Evolutionary conservation across 2,888 invertebrate genomes (phyloP).

Genomic region (Meta bourneti): DNA sequence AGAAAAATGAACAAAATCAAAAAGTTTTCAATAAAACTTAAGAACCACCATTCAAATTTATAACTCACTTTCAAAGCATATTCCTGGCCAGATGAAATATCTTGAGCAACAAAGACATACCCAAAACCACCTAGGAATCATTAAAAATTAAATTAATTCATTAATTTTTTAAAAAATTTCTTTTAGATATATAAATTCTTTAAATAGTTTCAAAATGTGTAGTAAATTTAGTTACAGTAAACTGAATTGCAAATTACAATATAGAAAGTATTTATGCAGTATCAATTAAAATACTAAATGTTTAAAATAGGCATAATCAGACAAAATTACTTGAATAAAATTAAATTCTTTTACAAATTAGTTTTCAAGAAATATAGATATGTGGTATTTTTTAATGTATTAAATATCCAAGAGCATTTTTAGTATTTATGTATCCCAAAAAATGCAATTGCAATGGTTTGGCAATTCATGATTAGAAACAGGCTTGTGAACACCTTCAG

Average conservation of each 20-base stretch:
- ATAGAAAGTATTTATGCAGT: background rate
- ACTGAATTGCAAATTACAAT: background rate
- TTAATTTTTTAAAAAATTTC: background rate
- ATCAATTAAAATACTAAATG: too few species aligned
- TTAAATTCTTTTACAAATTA: too few species aligned
- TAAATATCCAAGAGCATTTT: too few species aligned
- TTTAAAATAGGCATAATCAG: too few species aligned
- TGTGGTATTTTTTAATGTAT: too few species aligned
- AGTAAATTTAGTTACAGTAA: background rate
- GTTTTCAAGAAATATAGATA: too few species aligned
- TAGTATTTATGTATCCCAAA: too few species aligned
- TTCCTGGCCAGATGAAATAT: conserved; percentile 89
- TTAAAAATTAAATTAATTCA: background rate
- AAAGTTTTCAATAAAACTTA: background rate
- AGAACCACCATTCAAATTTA: background rate
- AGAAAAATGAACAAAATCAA: too few species aligned
- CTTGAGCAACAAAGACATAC: conserved; percentile 96
- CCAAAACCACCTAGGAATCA: conserved; percentile 92
- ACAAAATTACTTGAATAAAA: too few species aligned
- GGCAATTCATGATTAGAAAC: too few species aligned
- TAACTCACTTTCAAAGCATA: conserved; percentile 91
- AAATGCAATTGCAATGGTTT: too few species aligned
- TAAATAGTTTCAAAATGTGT: background rate
- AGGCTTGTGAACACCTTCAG: too few species aligned
- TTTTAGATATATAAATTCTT: background rate